Conservation (phyloP, 1,140 invertebrate genomes). For the Luehdorfia chinensis region DNA sequence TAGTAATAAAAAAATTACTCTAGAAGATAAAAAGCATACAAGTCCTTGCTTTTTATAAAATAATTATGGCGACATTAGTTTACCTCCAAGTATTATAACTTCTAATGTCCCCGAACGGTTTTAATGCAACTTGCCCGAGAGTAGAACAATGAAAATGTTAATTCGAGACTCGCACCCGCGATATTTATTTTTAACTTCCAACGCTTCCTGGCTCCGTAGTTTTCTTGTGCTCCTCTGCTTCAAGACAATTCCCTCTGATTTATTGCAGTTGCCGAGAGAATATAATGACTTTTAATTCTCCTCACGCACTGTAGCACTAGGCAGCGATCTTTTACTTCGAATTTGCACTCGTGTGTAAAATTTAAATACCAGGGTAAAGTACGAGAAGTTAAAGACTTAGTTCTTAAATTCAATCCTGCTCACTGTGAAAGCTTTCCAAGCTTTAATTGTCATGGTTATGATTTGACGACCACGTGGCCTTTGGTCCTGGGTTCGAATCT, state of each 20-base stretch:
- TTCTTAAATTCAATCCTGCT: conserved; percentile 13
- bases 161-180: conserved; percentile 35
- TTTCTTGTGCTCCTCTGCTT: conserved; percentile 17
- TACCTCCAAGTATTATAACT: conserved; percentile 70
- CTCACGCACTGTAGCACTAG: conserved; percentile 4
- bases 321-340: conserved; percentile 5
- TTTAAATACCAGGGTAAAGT: conserved; percentile 16
- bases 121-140: conserved; percentile 54
- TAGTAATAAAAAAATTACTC: no score
- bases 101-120: conserved; percentile 60
- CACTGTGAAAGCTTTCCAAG: neutral
- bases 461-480: neutral
- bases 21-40: no score
- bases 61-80: conserved; percentile 24
- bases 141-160: conserved; percentile 69
- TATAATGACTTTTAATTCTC: conserved; percentile 17
- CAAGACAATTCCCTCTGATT: conserved; percentile 14
- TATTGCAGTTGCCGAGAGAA: conserved; percentile 13
- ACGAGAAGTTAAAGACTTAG: conserved; percentile 1
- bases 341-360: conserved; percentile 15
- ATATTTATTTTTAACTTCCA: conserved; percentile 59
- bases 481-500: no score
- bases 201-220: conserved; percentile 27
- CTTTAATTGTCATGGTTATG: neutral
- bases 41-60: no score